These are phyloP conservation scores for Cheilinus undulatus DNA, from an alignment of 2,113 vertebrate species.

Conservation along the genomic window DNA sequence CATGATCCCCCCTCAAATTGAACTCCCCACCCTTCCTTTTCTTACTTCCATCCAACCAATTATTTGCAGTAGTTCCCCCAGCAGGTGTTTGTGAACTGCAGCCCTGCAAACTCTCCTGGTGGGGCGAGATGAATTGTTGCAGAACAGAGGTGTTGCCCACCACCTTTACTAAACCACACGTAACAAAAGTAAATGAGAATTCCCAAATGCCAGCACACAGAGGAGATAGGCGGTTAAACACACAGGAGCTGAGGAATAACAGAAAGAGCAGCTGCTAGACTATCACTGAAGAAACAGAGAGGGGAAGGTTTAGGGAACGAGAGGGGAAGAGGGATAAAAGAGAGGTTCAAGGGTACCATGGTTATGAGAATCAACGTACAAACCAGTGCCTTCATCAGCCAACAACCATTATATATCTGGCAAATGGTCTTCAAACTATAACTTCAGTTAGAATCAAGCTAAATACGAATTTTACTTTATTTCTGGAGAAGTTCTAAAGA, in stretches of 20 bases:
- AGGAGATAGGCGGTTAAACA: constrained; percentile 69
- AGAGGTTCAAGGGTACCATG: not conserved
- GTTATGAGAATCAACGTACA: too few relatives aligned
- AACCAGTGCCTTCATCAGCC: too few relatives aligned
- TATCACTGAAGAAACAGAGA: constrained; percentile 8
- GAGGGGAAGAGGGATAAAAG: constrained; percentile 3
- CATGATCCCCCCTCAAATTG: not conserved
- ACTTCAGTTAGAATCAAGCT: too few relatives aligned
- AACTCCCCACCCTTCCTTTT: not conserved
- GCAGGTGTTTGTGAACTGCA: constrained; percentile 40
- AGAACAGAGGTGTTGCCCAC: constrained; percentile 37
- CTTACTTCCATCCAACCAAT: not conserved
- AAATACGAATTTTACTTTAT: too few relatives aligned
- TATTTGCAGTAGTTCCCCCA: constrained; percentile 38
- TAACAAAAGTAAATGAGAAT: constrained; percentile 80
- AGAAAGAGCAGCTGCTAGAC: not conserved
- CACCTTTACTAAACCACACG: constrained; percentile 76
- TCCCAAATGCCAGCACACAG: constrained; percentile 77
- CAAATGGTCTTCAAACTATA: too few relatives aligned
- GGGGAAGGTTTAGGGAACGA: not conserved
- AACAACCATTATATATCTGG: too few relatives aligned
- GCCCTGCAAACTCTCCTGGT: constrained; percentile 32
- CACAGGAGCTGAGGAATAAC: constrained; percentile 68
- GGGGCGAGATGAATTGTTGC: constrained; percentile 59
- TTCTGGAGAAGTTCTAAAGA: too few relatives aligned